These are phyloP conservation scores for Volucella zonaria DNA, from an alignment of 2,888 invertebrate genomes.

Conservation along the genomic window DNA sequence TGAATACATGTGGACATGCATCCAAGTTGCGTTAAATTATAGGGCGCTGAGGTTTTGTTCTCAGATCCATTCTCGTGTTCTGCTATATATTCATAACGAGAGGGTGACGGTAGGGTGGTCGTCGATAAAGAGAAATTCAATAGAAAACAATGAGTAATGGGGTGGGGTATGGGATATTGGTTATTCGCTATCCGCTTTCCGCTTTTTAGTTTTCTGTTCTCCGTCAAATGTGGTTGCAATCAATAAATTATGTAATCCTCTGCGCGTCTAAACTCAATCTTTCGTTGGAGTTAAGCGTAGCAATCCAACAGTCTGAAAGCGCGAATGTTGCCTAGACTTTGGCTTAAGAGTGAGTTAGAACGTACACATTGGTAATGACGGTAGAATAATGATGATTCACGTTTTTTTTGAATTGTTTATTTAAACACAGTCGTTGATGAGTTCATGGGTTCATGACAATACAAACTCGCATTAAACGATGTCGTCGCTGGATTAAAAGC, in stretches of 20 bases:
- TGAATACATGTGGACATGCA: not conserved
- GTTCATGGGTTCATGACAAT: slow-evolving; percentile 24
- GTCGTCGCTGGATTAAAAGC: not conserved
- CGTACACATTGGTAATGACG: not conserved
- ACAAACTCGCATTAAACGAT: not conserved
- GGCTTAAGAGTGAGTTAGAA: slow-evolving; percentile 36
- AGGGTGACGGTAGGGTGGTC: slow-evolving; percentile 8
- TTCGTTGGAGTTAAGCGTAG: slow-evolving; percentile 35
- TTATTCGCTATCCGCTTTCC: no score
- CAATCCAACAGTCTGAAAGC: slow-evolving; percentile 20
- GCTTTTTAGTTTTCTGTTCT: slow-evolving; percentile 3
- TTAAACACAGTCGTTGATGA: slow-evolving; percentile 3
- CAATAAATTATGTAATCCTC: slow-evolving; percentile 65
- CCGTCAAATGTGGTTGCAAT: slow-evolving; percentile 42
- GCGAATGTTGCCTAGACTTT: slow-evolving; percentile 52
- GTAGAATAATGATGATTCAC: slow-evolving; percentile 59
- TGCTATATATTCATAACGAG: not conserved
- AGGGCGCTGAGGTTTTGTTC: not conserved
- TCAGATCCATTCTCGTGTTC: not conserved
- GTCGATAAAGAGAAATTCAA: slow-evolving; percentile 15
- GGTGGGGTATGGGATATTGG: not conserved
- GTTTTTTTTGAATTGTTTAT: slow-evolving; percentile 33
- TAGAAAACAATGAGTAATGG: slow-evolving; percentile 5
- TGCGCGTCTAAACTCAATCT: not conserved
- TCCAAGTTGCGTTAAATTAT: not conserved